Percentiles rank a stretch among this genome's conserved stretches.
phyloP scores from a whole-genome alignment of 2,113 vertebrate species.

The Tenrec ecaudatus region DNA sequence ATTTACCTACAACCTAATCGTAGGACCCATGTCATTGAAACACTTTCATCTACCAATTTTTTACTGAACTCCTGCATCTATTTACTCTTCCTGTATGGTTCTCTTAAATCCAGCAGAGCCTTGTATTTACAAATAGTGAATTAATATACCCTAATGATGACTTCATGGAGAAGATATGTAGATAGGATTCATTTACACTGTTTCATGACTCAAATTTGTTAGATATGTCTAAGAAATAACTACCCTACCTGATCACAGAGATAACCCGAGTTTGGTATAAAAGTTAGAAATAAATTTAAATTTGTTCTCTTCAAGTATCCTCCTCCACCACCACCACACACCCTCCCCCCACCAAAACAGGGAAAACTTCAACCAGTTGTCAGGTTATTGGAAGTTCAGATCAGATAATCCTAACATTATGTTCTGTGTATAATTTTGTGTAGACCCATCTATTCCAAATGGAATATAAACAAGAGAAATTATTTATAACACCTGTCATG shows the following conservation, averaged over 20 bases:
- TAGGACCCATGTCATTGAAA: neutral
- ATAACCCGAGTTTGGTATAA: neutral
- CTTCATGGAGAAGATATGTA: neutral
- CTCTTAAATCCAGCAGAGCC: rapidly evolving
- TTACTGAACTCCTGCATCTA: neutral
- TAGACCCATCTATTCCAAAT: neutral
- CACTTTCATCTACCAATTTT: neutral
- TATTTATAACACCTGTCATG: rapidly evolving
- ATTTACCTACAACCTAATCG: neutral
- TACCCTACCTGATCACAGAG: neutral
- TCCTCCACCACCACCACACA: neutral
- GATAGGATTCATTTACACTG: neutral
- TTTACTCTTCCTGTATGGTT: neutral
- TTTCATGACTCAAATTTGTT: neutral
- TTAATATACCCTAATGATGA: neutral
- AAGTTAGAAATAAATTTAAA: neutral
- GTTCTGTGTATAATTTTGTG: neutral
- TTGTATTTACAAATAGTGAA: rapidly evolving
- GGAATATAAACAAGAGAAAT: neutral
- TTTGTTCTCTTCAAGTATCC: neutral
- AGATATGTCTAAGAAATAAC: neutral
- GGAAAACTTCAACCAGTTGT: neutral
- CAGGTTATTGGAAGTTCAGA: neutral
- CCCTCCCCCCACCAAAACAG: neutral
- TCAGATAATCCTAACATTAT: neutral